Evolutionary conservation across 1,140 invertebrate species (phyloP).

Genomic region (Musca vetustissima): DNA sequence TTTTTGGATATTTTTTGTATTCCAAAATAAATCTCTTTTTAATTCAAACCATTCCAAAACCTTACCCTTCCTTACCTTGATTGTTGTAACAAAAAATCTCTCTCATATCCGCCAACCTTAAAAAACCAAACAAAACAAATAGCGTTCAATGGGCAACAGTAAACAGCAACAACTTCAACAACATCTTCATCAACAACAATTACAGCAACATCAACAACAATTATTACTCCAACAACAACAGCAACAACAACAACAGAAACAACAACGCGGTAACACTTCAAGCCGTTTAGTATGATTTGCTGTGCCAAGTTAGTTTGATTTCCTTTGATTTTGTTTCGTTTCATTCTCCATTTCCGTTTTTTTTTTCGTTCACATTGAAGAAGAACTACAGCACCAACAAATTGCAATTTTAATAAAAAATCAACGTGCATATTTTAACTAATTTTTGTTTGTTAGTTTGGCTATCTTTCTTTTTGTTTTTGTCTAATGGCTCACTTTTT

Average conservation of each 20-base stretch:
- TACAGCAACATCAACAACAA: conserved; percentile 29
- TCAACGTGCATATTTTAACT: not conserved
- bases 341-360: not conserved
- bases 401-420: not conserved
- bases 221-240: conserved; percentile 25
- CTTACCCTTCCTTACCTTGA: too few relatives aligned
- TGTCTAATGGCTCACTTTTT: not conserved
- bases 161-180: conserved; percentile 30
- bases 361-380: not conserved
- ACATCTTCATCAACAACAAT: conserved; percentile 29
- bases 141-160: conserved; percentile 30
- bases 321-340: not conserved
- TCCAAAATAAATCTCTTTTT: conserved; percentile 2
- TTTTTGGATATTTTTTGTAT: too few relatives aligned
- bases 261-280: conserved; percentile 33
- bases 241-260: conserved; percentile 29
- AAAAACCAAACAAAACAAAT: conserved; percentile 7
- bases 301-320: conserved; percentile 28
- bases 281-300: conserved; percentile 33
- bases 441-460: not conserved
- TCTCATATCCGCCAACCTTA: not conserved
- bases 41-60: too few relatives aligned
- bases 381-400: too few relatives aligned
- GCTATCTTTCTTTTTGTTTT: not conserved
- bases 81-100: not conserved